Evolutionary conservation across 2,888 invertebrate genomes (phyloP).

Genomic region (Aproaerema taeniolella): DNA sequence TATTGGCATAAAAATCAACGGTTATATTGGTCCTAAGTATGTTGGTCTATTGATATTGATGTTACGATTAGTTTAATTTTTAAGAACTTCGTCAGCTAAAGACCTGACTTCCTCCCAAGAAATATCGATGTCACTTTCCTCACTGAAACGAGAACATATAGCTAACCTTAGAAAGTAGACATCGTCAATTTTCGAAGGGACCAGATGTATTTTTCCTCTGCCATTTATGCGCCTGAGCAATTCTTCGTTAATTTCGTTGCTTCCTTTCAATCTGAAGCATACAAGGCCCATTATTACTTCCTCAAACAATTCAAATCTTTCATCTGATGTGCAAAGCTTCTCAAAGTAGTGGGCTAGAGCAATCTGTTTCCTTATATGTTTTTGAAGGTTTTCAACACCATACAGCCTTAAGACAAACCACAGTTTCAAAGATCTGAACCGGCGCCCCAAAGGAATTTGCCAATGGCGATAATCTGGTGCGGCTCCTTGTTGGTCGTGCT

Average conservation of each 20-base stretch:
- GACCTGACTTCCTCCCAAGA: constrained; percentile 92
- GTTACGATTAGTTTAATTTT: too few species aligned
- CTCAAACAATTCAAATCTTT: constrained; percentile 91
- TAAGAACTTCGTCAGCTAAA: constrained; percentile 83
- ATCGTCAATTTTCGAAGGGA: constrained; percentile 92
- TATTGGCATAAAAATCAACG: too few species aligned
- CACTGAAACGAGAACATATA: constrained; percentile 90
- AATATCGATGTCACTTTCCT: constrained; percentile 87
- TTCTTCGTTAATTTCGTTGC: constrained; percentile 89
- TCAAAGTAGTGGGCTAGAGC: constrained; percentile 93
- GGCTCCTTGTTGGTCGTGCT: constrained; percentile 93
- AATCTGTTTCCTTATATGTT: constrained; percentile 90
- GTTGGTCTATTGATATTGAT: too few species aligned
- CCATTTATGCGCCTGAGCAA: constrained; percentile 91
- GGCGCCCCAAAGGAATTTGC: constrained; percentile 96
- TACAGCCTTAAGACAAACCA: constrained; percentile 97
- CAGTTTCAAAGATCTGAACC: constrained; percentile 94
- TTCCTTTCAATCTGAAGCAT: constrained; percentile 94
- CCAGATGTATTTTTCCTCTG: constrained; percentile 93
- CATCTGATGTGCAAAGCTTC: constrained; percentile 83
- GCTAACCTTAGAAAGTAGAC: constrained; percentile 92
- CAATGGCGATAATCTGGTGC: constrained; percentile 97
- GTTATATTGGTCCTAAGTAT: too few species aligned
- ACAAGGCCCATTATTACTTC: constrained; percentile 96
- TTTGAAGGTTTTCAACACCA: constrained; percentile 92